Conservation (phyloP, 92 coral and sea anemone species). For the Meandrina meandrites region DNA sequence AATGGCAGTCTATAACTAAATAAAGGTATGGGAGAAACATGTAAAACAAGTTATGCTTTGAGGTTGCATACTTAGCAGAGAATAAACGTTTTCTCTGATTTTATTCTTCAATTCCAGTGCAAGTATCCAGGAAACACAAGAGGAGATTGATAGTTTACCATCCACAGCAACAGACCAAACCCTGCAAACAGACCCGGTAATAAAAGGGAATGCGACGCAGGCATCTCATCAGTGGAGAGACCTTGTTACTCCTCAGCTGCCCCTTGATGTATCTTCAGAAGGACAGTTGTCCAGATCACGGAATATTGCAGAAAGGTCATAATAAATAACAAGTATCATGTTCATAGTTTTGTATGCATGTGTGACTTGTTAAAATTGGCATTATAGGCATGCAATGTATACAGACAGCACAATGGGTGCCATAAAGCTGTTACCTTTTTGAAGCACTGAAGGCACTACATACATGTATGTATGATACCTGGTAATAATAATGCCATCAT, state of each 20-base stretch:
- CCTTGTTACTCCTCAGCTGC: conserved; percentile 74
- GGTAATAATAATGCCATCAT: too few relatives aligned
- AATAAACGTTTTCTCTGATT: background rate
- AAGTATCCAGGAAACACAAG: conserved; percentile 4
- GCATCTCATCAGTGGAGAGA: conserved; percentile 67
- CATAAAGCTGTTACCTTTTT: too few relatives aligned
- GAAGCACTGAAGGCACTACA: too few relatives aligned
- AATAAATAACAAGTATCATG: background rate
- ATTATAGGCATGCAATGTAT: too few relatives aligned
- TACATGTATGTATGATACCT: too few relatives aligned
- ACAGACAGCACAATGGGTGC: too few relatives aligned
- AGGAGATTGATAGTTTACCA: background rate
- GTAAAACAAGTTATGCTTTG: background rate
- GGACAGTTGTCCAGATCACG: background rate
- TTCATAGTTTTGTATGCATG: too few relatives aligned
- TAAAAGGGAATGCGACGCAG: background rate
- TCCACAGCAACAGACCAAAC: conserved; percentile 4
- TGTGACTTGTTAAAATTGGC: too few relatives aligned
- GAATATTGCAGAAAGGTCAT: background rate
- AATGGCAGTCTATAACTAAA: too few relatives aligned
- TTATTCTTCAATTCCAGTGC: background rate
- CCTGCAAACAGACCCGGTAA: conserved; percentile 2
- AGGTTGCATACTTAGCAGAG: background rate
- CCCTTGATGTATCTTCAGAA: conserved; percentile 8
- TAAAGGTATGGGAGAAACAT: too few relatives aligned